A percentile compares a stretch with the other conserved stretches of the same genome.
Conservation (phyloP, 2,797 vertebrate genomes). For the Pseudomugil gertrudae region DNA sequence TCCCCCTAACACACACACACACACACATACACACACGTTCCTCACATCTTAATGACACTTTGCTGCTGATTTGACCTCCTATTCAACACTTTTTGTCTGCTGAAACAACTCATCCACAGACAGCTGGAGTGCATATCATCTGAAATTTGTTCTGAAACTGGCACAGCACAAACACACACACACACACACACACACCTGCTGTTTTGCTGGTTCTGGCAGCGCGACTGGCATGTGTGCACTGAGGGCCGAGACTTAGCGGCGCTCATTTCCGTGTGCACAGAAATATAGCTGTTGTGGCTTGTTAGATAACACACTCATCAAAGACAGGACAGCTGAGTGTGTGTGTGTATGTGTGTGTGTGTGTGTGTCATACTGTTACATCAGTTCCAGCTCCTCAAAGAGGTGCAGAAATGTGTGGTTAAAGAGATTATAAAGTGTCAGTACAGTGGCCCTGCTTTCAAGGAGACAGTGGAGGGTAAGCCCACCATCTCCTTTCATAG, state of each 20-base stretch:
- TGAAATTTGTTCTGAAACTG: conserved; percentile 37
- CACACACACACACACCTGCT: conserved; percentile 62
- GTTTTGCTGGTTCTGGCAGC: conserved; percentile 52
- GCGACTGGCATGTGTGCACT: conserved; percentile 56
- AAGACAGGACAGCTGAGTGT: conserved; percentile 70
- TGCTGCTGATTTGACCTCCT: conserved; percentile 12
- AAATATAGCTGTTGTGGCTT: conserved; percentile 60
- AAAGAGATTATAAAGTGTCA: conserved; percentile 59
- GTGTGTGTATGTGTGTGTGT: conserved; percentile 26
- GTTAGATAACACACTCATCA: conserved; percentile 72
- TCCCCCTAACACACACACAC: not conserved
- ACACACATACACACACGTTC: conserved; percentile 13
- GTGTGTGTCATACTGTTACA: conserved; percentile 56
- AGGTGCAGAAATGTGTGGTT: conserved; percentile 43
- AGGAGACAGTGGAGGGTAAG: conserved; percentile 27
- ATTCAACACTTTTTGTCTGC: conserved; percentile 1
- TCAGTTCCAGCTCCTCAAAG: conserved; percentile 59
- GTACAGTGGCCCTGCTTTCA: conserved; percentile 19
- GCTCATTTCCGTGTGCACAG: conserved; percentile 61
- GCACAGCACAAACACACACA: conserved; percentile 22
- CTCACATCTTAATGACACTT: conserved; percentile 27
- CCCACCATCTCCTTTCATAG: conserved; percentile 16
- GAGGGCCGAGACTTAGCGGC: conserved; percentile 62
- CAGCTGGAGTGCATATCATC: conserved; percentile 42
- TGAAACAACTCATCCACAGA: conserved; percentile 32